Base-by-base conservation (phyloP, 2,888 invertebrate genomes). In the Terebella lapidaria region DNA sequence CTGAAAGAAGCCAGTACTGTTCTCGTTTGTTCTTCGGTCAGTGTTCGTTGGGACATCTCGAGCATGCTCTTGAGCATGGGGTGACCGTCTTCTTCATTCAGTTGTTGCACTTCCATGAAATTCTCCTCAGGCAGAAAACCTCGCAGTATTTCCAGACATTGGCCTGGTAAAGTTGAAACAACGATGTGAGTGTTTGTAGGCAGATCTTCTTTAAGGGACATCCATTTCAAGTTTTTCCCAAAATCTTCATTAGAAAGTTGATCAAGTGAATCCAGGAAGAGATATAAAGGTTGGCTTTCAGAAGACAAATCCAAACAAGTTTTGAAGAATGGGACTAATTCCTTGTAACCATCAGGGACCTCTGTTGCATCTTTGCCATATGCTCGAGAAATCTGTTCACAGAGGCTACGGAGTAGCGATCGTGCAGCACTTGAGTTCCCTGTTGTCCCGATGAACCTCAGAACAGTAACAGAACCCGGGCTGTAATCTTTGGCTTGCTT, bases 261-360 rank as follows among this genome's bases (percentile, higher is more conserved):
- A 83, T 99, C 97, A 1, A 99, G 91, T 0, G 95, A 95, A 81
- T 99, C 97, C 72, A 99, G 82, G 78, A 94, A 94, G 47, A 99
- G 84, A 18, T 94, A 85, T 51, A 97, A 83, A 0, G 96, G 95
- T 63, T 71, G 92, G n/a, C 73, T 72, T 18, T 67, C 66, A 3
- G 74, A 72, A n/a, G 75, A 75, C 54, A 65, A 60, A 4, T 90
- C 89, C 60, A 96, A 82, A 52, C 97, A 85, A 71, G 94, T 91
- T 82, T 96, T 97, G 82, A n/a, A 66, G 46, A 51, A 57, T 5
- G 22, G 18, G 15, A 62, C 49, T 1, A 64, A 55, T 1, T 62
- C 62, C 27, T 59, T 59, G 55, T 62, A 64, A 22, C 45, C 35
- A 10, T n/a, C 52, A 2, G 64, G 59, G 1, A 59, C 45, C 4